Evolutionary conservation across 2,797 vertebrate genomes (phyloP), one percentile per base, ranked within the genome.

Genomic region (Anisognathus igniventris): DNA sequence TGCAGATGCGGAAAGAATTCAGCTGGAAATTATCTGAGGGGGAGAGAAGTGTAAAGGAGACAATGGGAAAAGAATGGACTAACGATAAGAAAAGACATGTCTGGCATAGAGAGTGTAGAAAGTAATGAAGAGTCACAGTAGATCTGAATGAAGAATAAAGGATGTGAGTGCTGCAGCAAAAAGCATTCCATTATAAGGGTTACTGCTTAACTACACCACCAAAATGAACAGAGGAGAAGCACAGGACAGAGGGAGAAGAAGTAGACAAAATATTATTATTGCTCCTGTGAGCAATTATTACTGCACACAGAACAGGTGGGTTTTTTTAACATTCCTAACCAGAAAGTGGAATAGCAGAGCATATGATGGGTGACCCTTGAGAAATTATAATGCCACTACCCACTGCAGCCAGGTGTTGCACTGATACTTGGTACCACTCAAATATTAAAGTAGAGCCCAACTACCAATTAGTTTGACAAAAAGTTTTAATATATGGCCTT

Each of bases 251-350:
- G 4, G 27, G 12, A 91, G 14, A 66, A 70, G 21, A 66, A 7
- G 9, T 4, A 70, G 31, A 28, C 13, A 79, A 62, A 76, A 51
- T 44, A 54, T 10, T 40, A 25, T n/a, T 60, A 47, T 6, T 53
- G 42, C 7, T 91, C 11, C 35, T 35, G 10, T 42, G 27, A 28
- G 12, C 9, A 50, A 54, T 20, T 19, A 61, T n/a, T 62, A 56
- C 10, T 37, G n/a, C 12, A 64, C 8, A 4, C 28, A 58, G 21
- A 72, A 70, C 9, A 35, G 3, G 12, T 5, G 1, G 0, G 3
- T 0, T 0, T n/a, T 82, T 86, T 77, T 48, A 47, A 54, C n/a
- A 54, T 53, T 60, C 44, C 28, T 42, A 87, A 79, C 10, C 44
- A 77, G 28, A 51, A 90, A 25, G 27, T 14, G 31, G 23, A 73